phyloP scores from a whole-genome alignment of 2,888 invertebrate species.

The Ophion costatus region DNA sequence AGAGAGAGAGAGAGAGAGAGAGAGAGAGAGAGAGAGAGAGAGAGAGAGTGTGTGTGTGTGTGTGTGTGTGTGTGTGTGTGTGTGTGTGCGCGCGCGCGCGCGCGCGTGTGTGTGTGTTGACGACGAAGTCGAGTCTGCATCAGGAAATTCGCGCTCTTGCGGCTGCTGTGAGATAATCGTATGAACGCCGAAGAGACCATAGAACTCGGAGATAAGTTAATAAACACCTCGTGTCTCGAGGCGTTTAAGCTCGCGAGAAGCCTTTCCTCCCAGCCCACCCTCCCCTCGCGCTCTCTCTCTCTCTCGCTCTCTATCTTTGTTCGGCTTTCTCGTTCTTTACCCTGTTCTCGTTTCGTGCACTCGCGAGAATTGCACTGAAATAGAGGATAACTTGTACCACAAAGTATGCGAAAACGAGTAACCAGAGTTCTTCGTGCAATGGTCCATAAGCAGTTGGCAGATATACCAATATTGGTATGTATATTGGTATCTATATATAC shows the following conservation, averaged over 20 bases:
- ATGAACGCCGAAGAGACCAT: constrained; percentile 54
- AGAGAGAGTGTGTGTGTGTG: too few relatives aligned
- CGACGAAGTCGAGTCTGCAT: constrained; percentile 11
- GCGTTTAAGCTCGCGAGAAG: constrained; percentile 45
- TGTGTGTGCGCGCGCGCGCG: too few relatives aligned
- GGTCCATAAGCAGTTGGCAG: constrained; percentile 16
- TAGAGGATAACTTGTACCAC: constrained; percentile 54
- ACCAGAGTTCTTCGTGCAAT: constrained; percentile 31
- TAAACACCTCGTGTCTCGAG: constrained; percentile 62
- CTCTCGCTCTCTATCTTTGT: neutral
- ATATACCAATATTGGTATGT: constrained; percentile 3
- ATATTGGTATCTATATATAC: too few relatives aligned
- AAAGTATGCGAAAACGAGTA: constrained; percentile 50
- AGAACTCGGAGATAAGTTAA: constrained; percentile 61
- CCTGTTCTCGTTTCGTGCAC: constrained; percentile 25
- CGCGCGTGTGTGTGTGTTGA: too few relatives aligned
- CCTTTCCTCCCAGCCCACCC: constrained; percentile 7
- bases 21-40: too few relatives aligned
- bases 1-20: too few relatives aligned
- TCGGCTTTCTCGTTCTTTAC: neutral
- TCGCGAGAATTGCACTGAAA: constrained; percentile 47
- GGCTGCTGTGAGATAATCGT: constrained; percentile 59
- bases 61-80: too few relatives aligned
- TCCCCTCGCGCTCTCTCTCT: neutral
- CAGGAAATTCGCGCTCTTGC: constrained; percentile 43